phyloP scores from a whole-genome alignment of 2,888 invertebrate species.

The Thysanoteuthis rhombus region DNA sequence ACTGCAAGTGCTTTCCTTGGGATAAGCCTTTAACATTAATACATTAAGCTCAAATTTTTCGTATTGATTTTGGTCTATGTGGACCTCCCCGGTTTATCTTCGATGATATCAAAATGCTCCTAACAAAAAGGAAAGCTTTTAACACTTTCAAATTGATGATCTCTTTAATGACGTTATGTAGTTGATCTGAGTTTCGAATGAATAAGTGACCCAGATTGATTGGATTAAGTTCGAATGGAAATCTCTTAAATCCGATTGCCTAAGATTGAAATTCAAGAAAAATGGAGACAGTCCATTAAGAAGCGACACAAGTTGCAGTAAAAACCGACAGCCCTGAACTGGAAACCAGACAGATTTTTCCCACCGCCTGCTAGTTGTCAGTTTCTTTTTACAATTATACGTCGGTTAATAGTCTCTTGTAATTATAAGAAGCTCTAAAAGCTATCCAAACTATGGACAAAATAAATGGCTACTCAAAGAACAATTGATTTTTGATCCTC shows the following conservation, averaged over 20 bases:
- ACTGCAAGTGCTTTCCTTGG: too few species aligned
- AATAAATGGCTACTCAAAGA: neutral
- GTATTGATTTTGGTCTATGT: too few species aligned
- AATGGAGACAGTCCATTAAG: neutral
- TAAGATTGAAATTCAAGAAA: neutral
- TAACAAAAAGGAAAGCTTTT: too few species aligned
- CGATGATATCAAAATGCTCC: too few species aligned
- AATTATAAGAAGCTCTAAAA: neutral
- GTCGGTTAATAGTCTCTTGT: neutral
- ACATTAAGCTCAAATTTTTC: too few species aligned
- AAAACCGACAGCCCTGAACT: neutral
- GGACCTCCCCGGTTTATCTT: too few species aligned
- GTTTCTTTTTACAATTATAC: neutral
- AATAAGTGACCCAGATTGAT: too few species aligned
- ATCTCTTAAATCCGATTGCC: too few species aligned
- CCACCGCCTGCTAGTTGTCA: neutral
- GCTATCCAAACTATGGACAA: neutral
- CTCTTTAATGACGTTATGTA: neutral
- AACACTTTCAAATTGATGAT: neutral
- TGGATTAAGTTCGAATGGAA: too few species aligned
- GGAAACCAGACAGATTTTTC: neutral
- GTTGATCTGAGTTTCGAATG: neutral
- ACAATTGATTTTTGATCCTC: neutral
- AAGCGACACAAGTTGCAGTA: neutral
- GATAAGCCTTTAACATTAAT: too few species aligned